These are phyloP conservation scores for Seira musarum DNA, from an alignment of 2,888 invertebrate genomes.

Conservation along the genomic window DNA sequence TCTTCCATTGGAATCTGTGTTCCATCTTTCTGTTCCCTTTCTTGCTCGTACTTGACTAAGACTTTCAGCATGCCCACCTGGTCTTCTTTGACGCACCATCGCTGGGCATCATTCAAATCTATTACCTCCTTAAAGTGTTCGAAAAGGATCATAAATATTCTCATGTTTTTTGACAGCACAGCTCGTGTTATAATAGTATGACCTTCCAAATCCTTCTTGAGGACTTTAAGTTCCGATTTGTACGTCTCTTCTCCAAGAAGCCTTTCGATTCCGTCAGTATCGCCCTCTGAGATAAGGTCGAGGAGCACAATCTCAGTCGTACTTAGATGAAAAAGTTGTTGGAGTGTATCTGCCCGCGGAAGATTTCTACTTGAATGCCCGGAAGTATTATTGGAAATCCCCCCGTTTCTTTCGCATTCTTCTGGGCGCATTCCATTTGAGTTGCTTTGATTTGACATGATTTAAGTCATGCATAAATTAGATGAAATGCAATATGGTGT, in stretches of 20 bases:
- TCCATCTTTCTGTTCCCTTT: neutral
- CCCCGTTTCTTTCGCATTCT: too few relatives aligned
- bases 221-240: slow-evolving; percentile 76
- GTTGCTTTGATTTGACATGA: too few relatives aligned
- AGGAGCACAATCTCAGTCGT: neutral
- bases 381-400: too few relatives aligned
- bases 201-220: slow-evolving; percentile 66
- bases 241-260: slow-evolving; percentile 70
- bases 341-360: neutral
- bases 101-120: slow-evolving; percentile 75
- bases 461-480: too few relatives aligned
- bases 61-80: slow-evolving; percentile 77
- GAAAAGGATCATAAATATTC: slow-evolving; percentile 16
- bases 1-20: neutral
- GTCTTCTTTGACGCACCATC: slow-evolving; percentile 80
- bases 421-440: too few relatives aligned
- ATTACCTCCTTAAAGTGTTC: neutral
- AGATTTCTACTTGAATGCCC: too few relatives aligned
- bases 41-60: slow-evolving; percentile 73
- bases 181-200: slow-evolving; percentile 26
- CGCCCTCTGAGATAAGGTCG: neutral
- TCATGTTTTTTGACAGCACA: neutral
- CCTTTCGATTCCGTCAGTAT: neutral
- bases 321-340: neutral
- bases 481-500: too few relatives aligned